phyloP scores from a whole-genome alignment of 2,888 invertebrate genomes.

The Apodemia mormo region DNA sequence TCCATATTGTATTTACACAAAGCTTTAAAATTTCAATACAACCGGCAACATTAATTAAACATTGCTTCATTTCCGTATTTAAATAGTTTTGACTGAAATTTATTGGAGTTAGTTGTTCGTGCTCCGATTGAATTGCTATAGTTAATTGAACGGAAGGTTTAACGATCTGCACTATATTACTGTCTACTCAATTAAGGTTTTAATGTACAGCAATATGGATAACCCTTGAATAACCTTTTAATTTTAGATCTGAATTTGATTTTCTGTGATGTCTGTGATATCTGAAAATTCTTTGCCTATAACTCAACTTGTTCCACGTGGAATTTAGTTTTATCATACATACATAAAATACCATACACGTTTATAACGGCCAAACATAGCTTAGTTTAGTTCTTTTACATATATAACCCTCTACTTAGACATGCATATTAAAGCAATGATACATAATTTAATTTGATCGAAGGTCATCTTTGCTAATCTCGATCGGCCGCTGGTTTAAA shows the following conservation, averaged over 20 bases:
- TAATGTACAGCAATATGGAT: background rate
- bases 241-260: background rate
- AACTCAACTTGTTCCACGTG: too few relatives aligned
- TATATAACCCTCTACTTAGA: too few relatives aligned
- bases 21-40: background rate
- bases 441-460: too few relatives aligned
- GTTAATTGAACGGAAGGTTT: slow-evolving; percentile 16
- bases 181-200: background rate
- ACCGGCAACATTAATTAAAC: slow-evolving; percentile 13
- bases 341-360: too few relatives aligned
- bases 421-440: too few relatives aligned
- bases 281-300: too few relatives aligned
- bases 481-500: too few relatives aligned
- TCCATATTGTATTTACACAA: background rate
- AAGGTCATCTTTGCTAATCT: too few relatives aligned
- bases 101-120: slow-evolving; percentile 14
- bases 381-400: too few relatives aligned
- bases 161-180: background rate
- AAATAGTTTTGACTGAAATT: slow-evolving; percentile 13
- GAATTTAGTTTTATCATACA: too few relatives aligned
- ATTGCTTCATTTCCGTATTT: slow-evolving; percentile 11
- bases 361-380: too few relatives aligned
- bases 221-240: background rate
- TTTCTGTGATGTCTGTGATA: background rate
- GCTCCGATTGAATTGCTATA: background rate